Percentiles rank a stretch among this genome's conserved stretches.
These are phyloP conservation scores for Melanaphis sacchari DNA, from an alignment of 1,140 invertebrate species.

Conservation along the genomic window DNA sequence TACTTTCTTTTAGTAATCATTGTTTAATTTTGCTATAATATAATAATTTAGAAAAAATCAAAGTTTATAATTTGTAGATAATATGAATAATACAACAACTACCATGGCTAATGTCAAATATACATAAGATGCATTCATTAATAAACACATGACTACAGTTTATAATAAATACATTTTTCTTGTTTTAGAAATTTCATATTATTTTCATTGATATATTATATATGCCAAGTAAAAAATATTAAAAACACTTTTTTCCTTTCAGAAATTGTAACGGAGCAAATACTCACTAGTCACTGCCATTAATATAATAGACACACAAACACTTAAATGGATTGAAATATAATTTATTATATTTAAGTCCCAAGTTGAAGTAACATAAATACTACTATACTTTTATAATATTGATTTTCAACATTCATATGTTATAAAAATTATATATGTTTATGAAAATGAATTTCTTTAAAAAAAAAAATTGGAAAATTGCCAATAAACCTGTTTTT, in stretches of 20 bases:
- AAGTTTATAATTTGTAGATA: no score
- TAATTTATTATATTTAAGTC: background rate
- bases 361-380: background rate
- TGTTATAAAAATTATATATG: background rate
- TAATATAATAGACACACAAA: background rate
- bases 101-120: background rate
- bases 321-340: background rate
- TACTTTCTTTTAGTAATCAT: background rate
- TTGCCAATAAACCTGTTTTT: background rate
- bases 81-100: background rate
- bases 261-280: background rate
- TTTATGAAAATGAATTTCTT: background rate
- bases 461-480: background rate
- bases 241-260: background rate
- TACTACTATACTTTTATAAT: background rate
- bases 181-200: background rate
- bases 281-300: background rate
- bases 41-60: background rate
- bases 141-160: background rate
- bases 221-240: background rate
- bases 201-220: background rate
- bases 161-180: background rate
- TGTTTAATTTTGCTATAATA: background rate
- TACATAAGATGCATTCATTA: background rate
- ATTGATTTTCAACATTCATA: background rate